Base-by-base conservation (phyloP, 2,888 invertebrate genomes). In the Artemia sinica region DNA sequence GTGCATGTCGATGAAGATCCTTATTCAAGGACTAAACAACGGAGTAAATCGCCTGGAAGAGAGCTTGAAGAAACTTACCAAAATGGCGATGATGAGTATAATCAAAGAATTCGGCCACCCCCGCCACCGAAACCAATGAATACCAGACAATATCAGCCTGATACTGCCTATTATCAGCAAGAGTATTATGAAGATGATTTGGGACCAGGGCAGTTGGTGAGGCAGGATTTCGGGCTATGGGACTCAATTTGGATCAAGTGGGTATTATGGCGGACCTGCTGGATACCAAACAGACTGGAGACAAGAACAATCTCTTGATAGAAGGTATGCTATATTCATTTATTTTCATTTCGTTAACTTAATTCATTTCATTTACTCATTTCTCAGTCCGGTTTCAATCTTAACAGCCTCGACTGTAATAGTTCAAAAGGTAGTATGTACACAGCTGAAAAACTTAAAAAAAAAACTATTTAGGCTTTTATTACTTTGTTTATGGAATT, bases 21-120 rank as follows among this genome's bases (percentile, higher is more conserved):
- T 14, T 50, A 18, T 13, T n/a, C 67, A 18, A 18, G 67, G 50
- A 58, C 63, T 58, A 58, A 58, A 58, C 63, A 58, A 28, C 73
- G 74, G 50, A 74, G 73, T 67, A 71, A 72, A 48, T 74, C 73
- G 67, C 73, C 74, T 9, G 74, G 73, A 12, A 72, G 74, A 66
- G 74, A 74, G 63, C 67, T 74, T 66, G 74, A 74, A 12, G 66
- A 66, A 58, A 58, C 63, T 28, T 58, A 58, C 63, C 63, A 58
- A 28, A 58, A 58, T 28, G 63, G 63, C 10, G 10, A 58, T 58
- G 63, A 58, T 58, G 63, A 58, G 63, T 58, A 58, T 58, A 58
- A 58, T 58, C 63, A 58, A 58, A 58, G 63, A 28, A 28, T 28
- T 18, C 14, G 67, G 49, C 14, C 41, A 18, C 49, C 67, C 28